Evolutionary conservation across 2,113 vertebrate genomes (phyloP).

Genomic region (Syngnathus scovelli): DNA sequence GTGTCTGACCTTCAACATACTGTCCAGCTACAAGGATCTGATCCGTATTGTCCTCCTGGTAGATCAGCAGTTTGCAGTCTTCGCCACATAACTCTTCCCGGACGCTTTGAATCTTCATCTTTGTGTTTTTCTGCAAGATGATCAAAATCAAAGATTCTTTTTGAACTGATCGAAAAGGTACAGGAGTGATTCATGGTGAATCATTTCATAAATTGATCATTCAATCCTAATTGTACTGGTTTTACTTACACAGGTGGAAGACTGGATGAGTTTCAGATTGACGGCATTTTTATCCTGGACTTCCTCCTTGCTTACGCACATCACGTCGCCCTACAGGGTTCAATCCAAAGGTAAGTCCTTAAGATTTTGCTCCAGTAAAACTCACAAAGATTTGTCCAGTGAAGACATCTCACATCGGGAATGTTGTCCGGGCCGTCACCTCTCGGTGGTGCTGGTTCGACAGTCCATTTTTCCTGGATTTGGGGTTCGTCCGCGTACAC

Average conservation of each 20-base stretch:
- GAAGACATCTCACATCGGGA: slow-evolving; percentile 33
- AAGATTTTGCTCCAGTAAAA: background rate
- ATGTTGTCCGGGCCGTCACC: slow-evolving; percentile 40
- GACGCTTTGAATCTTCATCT: slow-evolving; percentile 50
- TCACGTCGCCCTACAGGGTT: slow-evolving; percentile 37
- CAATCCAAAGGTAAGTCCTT: background rate
- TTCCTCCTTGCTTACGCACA: slow-evolving; percentile 60
- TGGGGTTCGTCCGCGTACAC: background rate
- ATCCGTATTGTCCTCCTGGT: slow-evolving; percentile 58
- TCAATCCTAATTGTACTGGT: background rate
- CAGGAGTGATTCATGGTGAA: background rate
- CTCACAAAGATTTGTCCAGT: background rate
- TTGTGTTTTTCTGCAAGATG: slow-evolving; percentile 56
- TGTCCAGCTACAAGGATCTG: slow-evolving; percentile 65
- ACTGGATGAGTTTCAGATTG: slow-evolving; percentile 56
- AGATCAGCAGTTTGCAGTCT: slow-evolving; percentile 67
- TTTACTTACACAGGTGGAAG: slow-evolving; percentile 67
- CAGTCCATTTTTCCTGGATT: slow-evolving; percentile 3
- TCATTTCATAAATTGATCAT: background rate
- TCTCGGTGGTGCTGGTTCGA: slow-evolving; percentile 33
- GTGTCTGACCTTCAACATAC: slow-evolving; percentile 66
- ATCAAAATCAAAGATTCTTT: background rate
- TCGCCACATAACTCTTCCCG: slow-evolving; percentile 58
- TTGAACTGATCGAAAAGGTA: background rate
- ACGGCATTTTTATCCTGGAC: slow-evolving; percentile 60